phyloP scores from a whole-genome alignment of 2,888 invertebrate species.

The Drosophila conformis region DNA sequence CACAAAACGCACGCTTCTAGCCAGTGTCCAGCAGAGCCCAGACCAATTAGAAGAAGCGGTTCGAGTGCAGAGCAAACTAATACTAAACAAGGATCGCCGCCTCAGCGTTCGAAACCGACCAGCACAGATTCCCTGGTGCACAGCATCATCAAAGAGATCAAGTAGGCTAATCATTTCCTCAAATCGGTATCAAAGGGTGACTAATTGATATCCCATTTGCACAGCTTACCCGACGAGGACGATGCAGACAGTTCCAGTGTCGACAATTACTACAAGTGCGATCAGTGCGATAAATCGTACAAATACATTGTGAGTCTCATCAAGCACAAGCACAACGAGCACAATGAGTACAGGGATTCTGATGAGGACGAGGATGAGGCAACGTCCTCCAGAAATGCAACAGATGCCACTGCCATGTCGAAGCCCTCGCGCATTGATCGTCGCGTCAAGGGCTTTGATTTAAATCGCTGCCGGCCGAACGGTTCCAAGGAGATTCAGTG shows the following conservation, averaged over 20 bases:
- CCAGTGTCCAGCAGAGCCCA: conserved; percentile 38
- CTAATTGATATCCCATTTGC: background rate
- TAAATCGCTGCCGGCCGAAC: conserved; percentile 79
- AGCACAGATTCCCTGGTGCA: conserved; percentile 60
- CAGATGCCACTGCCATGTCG: conserved; percentile 8
- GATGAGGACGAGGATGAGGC: conserved; percentile 47
- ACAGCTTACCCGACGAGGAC: conserved; percentile 60
- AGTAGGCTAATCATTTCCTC: conserved; percentile 28
- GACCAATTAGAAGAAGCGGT: conserved; percentile 11
- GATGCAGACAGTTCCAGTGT: conserved; percentile 34
- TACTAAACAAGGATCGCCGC: conserved; percentile 1
- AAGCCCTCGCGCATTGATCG: conserved; percentile 64
- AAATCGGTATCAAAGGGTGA: background rate
- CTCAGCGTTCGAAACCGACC: conserved; percentile 16
- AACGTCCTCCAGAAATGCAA: conserved; percentile 31
- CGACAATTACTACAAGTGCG: conserved; percentile 67
- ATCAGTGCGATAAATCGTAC: conserved; percentile 63
- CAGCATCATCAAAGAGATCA: conserved; percentile 59
- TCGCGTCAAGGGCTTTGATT: conserved; percentile 64
- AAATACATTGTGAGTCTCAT: conserved; percentile 67
- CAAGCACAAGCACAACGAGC: conserved; percentile 61
- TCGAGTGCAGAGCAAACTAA: background rate
- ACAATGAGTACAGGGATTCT: conserved; percentile 45
- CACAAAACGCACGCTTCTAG: conserved; percentile 44
- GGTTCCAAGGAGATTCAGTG: conserved; percentile 83